Base-by-base conservation (phyloP, 2,888 invertebrate species). In the Saturnia japonica region DNA sequence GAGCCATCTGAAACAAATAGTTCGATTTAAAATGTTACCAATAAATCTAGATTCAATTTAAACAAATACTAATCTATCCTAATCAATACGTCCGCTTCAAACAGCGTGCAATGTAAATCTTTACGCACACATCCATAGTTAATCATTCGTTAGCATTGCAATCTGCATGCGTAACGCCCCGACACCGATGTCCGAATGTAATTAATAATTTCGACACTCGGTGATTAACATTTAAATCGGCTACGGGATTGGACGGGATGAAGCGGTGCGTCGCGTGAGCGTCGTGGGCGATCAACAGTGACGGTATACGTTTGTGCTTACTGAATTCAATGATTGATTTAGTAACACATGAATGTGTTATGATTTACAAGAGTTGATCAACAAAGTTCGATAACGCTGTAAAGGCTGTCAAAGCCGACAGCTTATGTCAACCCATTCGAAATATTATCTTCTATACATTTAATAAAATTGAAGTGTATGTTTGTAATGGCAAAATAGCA, bases 171-270 rank as follows among this genome's bases (percentile, higher is more conserved):
- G 89, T 90, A 90, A 91, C 89, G 83, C 82, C 82, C 80, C 84
- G 78, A 75, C 78, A 76, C 79, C 85, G 85, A 85, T 88, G 88
- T 84, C 84, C 84, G 85, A 83, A 75, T 81, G 90, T 89, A 89
- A 93, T 93, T 94, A 93, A 93, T 94, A 93, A 94, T 94, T 93
- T 93, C 91, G 88, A 89, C 92, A 91, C 93, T 89, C 83, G 80
- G 84, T 88, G 85, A 92, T 93, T 91, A 92, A 91, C 91, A 90
- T 91, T 93, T 91, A 91, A 89, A 91, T 88, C 89, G 84, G 82
- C 80, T 83, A 81, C 79, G 79, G 83, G 78, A 85, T 87, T 82
- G 85, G 85, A 81, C 80, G 82, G 79, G 75, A 75, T 77, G 75
- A 75, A 28, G 78, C 67, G 71, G 72, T 68, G 71, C 68, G 34